Conservation (phyloP, 2,797 vertebrate species). For the Siniperca scherzeri region DNA sequence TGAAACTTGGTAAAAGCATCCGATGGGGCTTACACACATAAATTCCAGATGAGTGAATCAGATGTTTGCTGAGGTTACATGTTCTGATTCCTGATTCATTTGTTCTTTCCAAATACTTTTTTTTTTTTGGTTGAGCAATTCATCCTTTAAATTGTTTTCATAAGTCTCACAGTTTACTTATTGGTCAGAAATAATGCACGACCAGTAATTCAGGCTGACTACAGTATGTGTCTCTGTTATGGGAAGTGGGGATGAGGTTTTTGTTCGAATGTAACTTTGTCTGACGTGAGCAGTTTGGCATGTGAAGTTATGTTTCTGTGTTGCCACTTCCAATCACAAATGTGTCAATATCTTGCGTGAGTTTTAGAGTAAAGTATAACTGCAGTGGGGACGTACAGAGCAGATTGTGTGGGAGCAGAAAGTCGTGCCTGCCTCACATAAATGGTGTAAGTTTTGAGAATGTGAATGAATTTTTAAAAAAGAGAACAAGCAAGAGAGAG, state of each 20-base stretch:
- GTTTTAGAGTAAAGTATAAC: slow-evolving; percentile 52
- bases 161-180: neutral
- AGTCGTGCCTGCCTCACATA: neutral
- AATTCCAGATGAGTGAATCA: slow-evolving; percentile 62
- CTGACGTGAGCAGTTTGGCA: neutral
- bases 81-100: slow-evolving; percentile 37
- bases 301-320: slow-evolving; percentile 19
- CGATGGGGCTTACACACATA: slow-evolving; percentile 12
- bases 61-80: slow-evolving; percentile 6
- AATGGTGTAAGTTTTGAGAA: slow-evolving; percentile 41
- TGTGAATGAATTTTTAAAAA: slow-evolving; percentile 10
- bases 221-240: slow-evolving; percentile 22
- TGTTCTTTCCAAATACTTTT: slow-evolving; percentile 29
- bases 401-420: neutral
- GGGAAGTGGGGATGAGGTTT: slow-evolving; percentile 43
- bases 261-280: neutral
- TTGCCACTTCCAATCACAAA: slow-evolving; percentile 51
- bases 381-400: neutral
- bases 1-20: neutral
- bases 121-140: slow-evolving; percentile 15
- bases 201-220: neutral
- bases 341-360: slow-evolving; percentile 51
- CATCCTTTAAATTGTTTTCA: neutral
- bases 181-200: neutral
- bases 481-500: neutral